Evolutionary conservation across 1,140 invertebrate species (phyloP).

Genomic region (Zeugodacus cucurbitae): DNA sequence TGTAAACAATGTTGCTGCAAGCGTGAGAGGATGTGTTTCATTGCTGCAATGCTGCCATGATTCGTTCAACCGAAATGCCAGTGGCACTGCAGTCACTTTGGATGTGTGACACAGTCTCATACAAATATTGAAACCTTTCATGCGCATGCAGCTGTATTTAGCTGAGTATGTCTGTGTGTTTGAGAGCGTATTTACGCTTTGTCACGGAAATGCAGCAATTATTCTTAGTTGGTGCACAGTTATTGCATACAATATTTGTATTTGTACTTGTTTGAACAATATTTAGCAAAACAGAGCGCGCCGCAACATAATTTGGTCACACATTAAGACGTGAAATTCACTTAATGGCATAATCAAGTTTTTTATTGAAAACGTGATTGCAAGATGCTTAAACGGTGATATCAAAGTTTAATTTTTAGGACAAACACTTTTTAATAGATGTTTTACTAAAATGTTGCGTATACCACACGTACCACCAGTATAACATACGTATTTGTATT

Average conservation of each 20-base stretch:
- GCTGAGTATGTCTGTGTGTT: background rate
- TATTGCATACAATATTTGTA: background rate
- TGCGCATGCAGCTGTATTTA: background rate
- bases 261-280: background rate
- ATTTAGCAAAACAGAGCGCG: background rate
- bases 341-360: background rate
- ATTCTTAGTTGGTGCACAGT: background rate
- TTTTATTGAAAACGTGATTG: too few relatives aligned
- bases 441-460: background rate
- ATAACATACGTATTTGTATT: too few relatives aligned
- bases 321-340: too few relatives aligned
- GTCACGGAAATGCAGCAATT: constrained; percentile 8
- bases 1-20: constrained; percentile 17
- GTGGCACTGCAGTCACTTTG: background rate
- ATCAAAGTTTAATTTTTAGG: too few relatives aligned
- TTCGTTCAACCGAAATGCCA: background rate
- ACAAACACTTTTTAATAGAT: too few relatives aligned
- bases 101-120: background rate
- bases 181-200: background rate
- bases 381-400: too few relatives aligned
- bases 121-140: too few relatives aligned
- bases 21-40: background rate
- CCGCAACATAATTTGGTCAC: too few relatives aligned
- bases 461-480: background rate
- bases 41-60: background rate